These are phyloP conservation scores for Nylanderia fulva DNA, from an alignment of 1,140 invertebrate genomes.

Conservation along the genomic window DNA sequence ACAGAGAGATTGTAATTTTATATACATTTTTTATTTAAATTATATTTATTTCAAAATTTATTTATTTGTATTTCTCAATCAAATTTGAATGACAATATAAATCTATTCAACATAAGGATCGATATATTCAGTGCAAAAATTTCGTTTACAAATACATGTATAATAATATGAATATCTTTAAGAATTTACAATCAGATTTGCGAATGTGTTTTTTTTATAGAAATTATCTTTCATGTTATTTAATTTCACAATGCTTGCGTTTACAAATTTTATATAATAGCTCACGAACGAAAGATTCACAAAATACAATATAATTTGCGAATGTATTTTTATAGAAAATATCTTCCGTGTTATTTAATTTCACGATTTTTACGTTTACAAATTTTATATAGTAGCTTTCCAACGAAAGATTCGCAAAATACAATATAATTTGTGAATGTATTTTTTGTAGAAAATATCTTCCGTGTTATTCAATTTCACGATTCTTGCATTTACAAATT, in stretches of 20 bases:
- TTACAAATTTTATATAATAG: constrained; percentile 14
- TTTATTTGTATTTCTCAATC: not conserved
- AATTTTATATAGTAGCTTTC: not conserved
- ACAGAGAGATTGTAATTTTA: not conserved
- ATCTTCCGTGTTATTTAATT: not conserved
- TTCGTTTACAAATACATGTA: not conserved
- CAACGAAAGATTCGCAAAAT: not conserved
- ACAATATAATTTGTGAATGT: constrained; percentile 23
- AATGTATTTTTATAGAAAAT: constrained; percentile 1
- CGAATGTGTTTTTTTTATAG: constrained; percentile 5
- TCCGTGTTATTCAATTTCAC: not conserved
- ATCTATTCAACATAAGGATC: not conserved
- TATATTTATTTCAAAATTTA: not conserved
- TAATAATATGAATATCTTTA: not conserved
- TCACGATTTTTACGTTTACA: not conserved
- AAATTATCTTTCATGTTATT: not conserved
- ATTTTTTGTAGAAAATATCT: not conserved
- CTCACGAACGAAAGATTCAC: not conserved
- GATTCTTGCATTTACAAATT: constrained; percentile 7
- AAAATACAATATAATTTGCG: constrained; percentile 20
- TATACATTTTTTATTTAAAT: not conserved
- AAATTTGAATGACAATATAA: not conserved
- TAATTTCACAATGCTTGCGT: not conserved
- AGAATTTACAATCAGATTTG: constrained; percentile 16
- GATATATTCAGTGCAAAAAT: not conserved